Evolutionary conservation across 2,797 vertebrate species (phyloP), one percentile per base, ranked within the genome.

Genomic region (Triplophysa yarkandensis): DNA sequence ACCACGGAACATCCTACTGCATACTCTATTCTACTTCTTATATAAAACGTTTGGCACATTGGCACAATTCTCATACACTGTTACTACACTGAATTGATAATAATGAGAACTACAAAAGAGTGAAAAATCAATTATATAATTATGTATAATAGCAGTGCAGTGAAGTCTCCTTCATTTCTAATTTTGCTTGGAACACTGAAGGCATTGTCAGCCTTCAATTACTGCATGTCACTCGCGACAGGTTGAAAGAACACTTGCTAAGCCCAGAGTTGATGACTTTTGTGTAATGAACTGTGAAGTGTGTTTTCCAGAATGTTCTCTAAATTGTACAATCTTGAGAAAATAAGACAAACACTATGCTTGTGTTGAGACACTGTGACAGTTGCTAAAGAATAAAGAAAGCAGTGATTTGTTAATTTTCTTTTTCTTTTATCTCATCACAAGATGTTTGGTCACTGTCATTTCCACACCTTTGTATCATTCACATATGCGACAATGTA

Each of bases 191-290:
- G 28, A 44, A 60, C n/a, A 46, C 16, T 16, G 11, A 2, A 43
- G 13, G 11, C 17, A 30, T 69, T 43, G 36, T 55, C 39, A 46
- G 54, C 28, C n/a, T 19, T 32, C n/a, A 58, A 32, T 69, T 55
- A 68, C 5, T 9, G 36, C 52, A 52, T 57, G 52, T 57, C 67
- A 44, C 17, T 44, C 55, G 16, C 34, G 27, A 60, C 34, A 23
- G 36, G 9, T 14, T 28, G 25, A 57, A 30, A 30, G 21, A 16
- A 9, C 6, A 0, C 13, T 58, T 23, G 27, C n/a, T 23, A 23
- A 21, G 7, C 19, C n/a, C 1, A 8, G 16, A 27, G 21, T 54
- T 16, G 30, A 67, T 54, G 30, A 16, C 7, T 32, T 70, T 10
- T 28, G 30, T 23, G 3, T 30, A 23, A 23, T 58, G 21, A 69